phyloP scores from a whole-genome alignment of 2,888 invertebrate genomes.

The Polydrusus tereticollis region DNA sequence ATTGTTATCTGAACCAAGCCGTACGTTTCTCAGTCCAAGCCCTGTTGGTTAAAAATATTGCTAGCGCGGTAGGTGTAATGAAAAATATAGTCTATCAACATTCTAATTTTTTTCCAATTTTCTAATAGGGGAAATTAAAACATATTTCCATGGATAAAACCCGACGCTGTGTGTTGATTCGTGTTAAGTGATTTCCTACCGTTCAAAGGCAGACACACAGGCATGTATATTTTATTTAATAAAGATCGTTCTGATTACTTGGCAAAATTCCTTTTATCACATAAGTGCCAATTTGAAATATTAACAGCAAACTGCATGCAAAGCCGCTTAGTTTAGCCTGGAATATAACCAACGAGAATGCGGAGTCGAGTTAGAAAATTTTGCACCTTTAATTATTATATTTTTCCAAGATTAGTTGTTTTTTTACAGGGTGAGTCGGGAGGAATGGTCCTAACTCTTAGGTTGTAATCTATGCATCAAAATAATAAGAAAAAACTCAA shows the following conservation, averaged over 20 bases:
- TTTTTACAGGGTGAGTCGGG: no score
- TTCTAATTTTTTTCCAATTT: no score
- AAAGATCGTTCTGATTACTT: constrained; percentile 1
- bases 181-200: neutral
- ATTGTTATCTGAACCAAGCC: no score
- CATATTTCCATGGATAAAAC: neutral
- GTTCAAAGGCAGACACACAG: neutral
- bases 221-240: neutral
- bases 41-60: no score
- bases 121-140: no score
- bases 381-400: neutral
- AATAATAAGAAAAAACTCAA: no score
- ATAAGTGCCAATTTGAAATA: constrained; percentile 3
- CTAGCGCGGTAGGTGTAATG: no score
- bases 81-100: no score
- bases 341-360: neutral
- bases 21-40: no score
- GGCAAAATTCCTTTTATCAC: neutral
- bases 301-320: constrained; percentile 2
- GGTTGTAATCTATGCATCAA: no score
- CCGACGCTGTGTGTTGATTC: neutral
- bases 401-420: no score
- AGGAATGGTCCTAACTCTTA: no score
- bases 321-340: neutral
- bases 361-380: neutral